phyloP scores from a whole-genome alignment of 2,888 invertebrate genomes.

The Arge pagana region DNA sequence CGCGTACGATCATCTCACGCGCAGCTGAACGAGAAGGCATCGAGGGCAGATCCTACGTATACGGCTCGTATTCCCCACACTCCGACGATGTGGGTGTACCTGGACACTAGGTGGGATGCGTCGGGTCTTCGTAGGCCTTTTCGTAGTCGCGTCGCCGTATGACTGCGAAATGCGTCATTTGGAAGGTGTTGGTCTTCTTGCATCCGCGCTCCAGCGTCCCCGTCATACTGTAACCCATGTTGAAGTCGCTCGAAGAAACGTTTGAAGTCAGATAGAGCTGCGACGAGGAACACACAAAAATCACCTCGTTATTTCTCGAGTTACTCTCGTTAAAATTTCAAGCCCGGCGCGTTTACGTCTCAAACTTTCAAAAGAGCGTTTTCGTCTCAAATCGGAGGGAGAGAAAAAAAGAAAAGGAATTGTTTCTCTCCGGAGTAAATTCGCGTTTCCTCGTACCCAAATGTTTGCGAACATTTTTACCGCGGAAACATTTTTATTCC shows the following conservation, averaged over 20 bases:
- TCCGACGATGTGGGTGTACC: conserved; percentile 55
- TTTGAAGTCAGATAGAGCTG: conserved; percentile 82
- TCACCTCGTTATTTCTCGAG: too few relatives aligned
- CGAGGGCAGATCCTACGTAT: conserved; percentile 41
- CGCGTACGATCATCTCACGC: too few relatives aligned
- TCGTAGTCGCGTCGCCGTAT: conserved; percentile 79
- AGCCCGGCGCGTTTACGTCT: too few relatives aligned
- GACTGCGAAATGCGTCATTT: conserved; percentile 87
- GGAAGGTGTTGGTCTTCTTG: conserved; percentile 76
- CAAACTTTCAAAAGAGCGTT: too few relatives aligned
- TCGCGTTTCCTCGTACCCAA: too few relatives aligned
- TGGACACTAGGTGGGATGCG: conserved; percentile 55
- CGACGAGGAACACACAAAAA: not conserved
- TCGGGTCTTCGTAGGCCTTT: conserved; percentile 58
- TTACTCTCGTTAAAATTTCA: too few relatives aligned
- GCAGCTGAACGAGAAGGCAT: conserved; percentile 5
- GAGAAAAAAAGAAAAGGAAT: too few relatives aligned
- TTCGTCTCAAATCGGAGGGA: too few relatives aligned
- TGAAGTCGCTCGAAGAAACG: conserved; percentile 84
- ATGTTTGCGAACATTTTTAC: too few relatives aligned
- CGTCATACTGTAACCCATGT: conserved; percentile 89
- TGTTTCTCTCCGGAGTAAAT: too few relatives aligned
- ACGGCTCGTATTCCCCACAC: conserved; percentile 54
- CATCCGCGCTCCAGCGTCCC: conserved; percentile 82
- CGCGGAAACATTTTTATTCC: too few relatives aligned